Percentiles rank a stretch among this genome's conserved stretches.
Conservation (phyloP, 2,888 invertebrate species). For the Andrena chrysosceles region DNA sequence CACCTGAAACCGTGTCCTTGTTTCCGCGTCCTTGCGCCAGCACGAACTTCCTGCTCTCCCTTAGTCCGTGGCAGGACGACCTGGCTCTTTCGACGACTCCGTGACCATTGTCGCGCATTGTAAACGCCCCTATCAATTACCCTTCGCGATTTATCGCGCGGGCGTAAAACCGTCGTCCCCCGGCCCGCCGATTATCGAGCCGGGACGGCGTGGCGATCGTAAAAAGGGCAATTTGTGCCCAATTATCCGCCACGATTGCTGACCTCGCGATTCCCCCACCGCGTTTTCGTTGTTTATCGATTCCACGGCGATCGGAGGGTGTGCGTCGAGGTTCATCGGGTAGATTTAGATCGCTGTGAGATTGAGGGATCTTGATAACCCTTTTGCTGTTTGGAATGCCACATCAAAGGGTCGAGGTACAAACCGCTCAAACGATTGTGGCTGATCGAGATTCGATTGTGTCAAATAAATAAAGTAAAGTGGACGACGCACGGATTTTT, state of each 20-base stretch:
- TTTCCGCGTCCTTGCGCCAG: constrained; percentile 68
- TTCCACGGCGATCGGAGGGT: constrained; percentile 28
- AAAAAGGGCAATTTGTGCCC: constrained; percentile 65
- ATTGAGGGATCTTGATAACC: neutral
- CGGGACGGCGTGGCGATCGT: constrained; percentile 55
- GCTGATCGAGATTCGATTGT: too few species aligned
- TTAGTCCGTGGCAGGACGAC: neutral
- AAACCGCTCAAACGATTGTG: too few species aligned
- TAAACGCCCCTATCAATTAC: constrained; percentile 69
- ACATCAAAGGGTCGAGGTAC: too few species aligned
- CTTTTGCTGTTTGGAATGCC: too few species aligned
- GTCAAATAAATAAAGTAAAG: too few species aligned
- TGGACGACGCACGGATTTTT: too few species aligned
- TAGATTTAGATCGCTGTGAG: neutral
- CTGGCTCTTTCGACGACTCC: constrained; percentile 41
- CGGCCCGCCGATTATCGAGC: constrained; percentile 52
- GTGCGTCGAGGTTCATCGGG: neutral
- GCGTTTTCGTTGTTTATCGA: constrained; percentile 22
- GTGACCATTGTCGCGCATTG: constrained; percentile 53
- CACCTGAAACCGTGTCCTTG: constrained; percentile 63
- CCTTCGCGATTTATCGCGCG: constrained; percentile 65
- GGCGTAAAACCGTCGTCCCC: constrained; percentile 45
- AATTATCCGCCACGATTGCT: constrained; percentile 60
- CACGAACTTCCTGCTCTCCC: constrained; percentile 50
- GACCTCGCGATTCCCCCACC: constrained; percentile 6